These are phyloP conservation scores for Drosophila imparisetae DNA, from an alignment of 2,888 invertebrate species.

Conservation along the genomic window DNA sequence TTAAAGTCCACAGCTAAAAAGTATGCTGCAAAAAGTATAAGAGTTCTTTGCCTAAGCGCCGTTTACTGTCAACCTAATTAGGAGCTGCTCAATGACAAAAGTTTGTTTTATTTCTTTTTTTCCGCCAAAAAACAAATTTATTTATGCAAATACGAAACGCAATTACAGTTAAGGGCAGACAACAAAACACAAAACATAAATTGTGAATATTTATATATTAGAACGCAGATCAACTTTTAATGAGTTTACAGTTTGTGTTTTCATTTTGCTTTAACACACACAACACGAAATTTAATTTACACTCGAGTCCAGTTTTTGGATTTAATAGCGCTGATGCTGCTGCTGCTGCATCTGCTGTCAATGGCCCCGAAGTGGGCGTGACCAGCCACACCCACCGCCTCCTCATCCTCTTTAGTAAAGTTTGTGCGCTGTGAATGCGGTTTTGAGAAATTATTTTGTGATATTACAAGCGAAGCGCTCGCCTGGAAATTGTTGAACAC, in stretches of 20 bases:
- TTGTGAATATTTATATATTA: conserved; percentile 53
- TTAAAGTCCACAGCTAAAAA: conserved; percentile 25
- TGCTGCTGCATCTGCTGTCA: conserved; percentile 38
- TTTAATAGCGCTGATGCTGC: conserved; percentile 41
- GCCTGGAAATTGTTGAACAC: conserved; percentile 74
- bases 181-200: conserved; percentile 50
- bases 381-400: conserved; percentile 12
- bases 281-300: conserved; percentile 67
- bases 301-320: conserved; percentile 52
- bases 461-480: conserved; percentile 76
- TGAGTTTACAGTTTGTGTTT: conserved; percentile 55
- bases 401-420: conserved; percentile 16
- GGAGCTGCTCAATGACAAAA: conserved; percentile 23
- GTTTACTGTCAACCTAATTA: conserved; percentile 24
- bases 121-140: conserved; percentile 11
- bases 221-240: conserved; percentile 68
- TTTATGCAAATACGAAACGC: conserved; percentile 55
- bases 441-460: conserved; percentile 75
- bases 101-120: conserved; percentile 7
- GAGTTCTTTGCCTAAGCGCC: conserved; percentile 5
- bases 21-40: conserved; percentile 28
- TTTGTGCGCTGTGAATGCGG: conserved; percentile 64
- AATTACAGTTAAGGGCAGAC: conserved; percentile 41
- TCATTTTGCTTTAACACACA: conserved; percentile 36
- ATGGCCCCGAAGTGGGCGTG: conserved; percentile 50